Evolutionary conservation across 2,113 vertebrate genomes (phyloP), one percentile per base, ranked within the genome.

Genomic region (Notechis scutatus): DNA sequence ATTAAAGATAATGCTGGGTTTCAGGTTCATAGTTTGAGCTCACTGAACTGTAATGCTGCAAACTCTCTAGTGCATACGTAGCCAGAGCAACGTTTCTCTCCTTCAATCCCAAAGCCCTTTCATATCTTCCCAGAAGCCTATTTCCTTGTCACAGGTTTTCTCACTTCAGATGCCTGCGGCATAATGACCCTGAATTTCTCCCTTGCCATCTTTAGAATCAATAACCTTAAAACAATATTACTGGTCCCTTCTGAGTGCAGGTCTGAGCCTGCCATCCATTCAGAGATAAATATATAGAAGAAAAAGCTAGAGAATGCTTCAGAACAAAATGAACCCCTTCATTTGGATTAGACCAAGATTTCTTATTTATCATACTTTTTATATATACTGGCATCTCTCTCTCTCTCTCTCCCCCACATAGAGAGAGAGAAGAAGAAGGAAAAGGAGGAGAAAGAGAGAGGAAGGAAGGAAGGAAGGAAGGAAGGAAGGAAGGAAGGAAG

Each of bases 141-240:
- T 96, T 94, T 95, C 88, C 85, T 95, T 88, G 81, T 91, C 92
- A 95, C 85, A 95, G 89, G 52, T 95, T 97, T 93, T 97, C 94
- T 97, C 74, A 95, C 93, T 95, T 95, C 61, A 64, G 74, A 81
- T 92, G 90, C 92, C 94, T 94, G 94, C 69, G 92, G 92, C 11
- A 93, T 94, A 97, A 96, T 90, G 87, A 59, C 88, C 4, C 55
- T 91, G 91, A 96, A 96, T 95, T 96, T 97, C 90, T 97, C 95
- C 92, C 93, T 96, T 95, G 90, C 69, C 88, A 95, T 96, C 89
- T 95, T 96, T 96, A 96, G 95, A 97, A 96, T 96, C 94, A 93
- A 90, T 96, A 97, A 92, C 89, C 90, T 96, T 95, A 95, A 97
- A 97, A 96, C 94, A 97, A 95, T 94, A 91, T 90, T 92, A n/a